Base-by-base conservation (phyloP, 2,888 invertebrate genomes). In the Chloromyia formosa region DNA sequence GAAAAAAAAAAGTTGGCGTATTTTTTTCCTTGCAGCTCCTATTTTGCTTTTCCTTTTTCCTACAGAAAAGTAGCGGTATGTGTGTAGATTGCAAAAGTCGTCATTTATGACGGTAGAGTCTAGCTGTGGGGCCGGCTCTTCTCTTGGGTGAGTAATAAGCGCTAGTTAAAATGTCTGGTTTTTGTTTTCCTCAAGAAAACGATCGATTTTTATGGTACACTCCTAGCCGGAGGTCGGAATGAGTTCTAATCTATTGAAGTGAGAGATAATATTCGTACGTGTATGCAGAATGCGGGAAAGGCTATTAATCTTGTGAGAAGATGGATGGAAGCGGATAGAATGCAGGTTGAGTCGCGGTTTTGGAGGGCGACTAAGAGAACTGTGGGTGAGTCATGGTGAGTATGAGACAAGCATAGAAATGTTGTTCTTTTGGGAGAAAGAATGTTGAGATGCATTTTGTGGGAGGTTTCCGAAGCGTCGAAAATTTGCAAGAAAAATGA, bases 101-200 rank as follows among this genome's bases (percentile, higher is more conserved):
- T n/a, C 49, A 1, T n/a, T 49, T 49, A 49, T 49, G 49, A 49
- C 49, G 49, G 14, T 49, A 49, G 49, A 35, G 27, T 49, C 27
- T 35, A 35, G 27, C 12, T 12, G 49, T 49, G 12, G 12, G 49
- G 49, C 49, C 2, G 49, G 49, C 16, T 12, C 49, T 49, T 49
- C 12, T 49, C 27, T 35, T 7, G 27, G 27, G 27, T 35, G 27
- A 35, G 49, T 49, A n/a, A 49, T 12, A n/a, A 49, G 49, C 49
- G 49, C 49, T 49, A 56, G 56, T 20, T 35, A 56, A 20, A 56
- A 56, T 56, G 56, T 56, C 56, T 56, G 56, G 10, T 56, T 56
- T 56, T 56, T 56, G 20, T 56, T 56, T 16, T 16, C 56, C 22
- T 56, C 5, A 16, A 20, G 56, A 56, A 56, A 18, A 56, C 27